Evolutionary conservation across 1,140 invertebrate species (phyloP), one percentile per base, ranked within the genome.

Genomic region (Drosophila biarmipes): DNA sequence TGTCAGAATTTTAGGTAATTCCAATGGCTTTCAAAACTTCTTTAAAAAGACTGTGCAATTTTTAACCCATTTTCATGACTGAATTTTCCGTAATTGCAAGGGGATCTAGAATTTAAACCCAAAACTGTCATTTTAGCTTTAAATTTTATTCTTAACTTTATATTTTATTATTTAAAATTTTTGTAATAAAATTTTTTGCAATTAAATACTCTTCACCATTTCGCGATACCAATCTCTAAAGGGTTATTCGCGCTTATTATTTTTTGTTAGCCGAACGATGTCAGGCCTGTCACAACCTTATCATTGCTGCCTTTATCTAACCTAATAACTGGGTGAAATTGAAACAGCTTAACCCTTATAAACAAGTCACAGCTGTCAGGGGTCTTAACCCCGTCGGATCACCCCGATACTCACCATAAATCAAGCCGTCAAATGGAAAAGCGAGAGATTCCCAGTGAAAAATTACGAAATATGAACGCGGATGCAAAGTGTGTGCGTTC

Each of bases 301-400:
- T 87, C 82, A 82, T 86, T 86, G 81, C 80, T 73, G 71, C 72
- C 69, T 66, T 80, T 71, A 78, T 78, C 81, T 87, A 67, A 82
- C 74, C 84, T 87, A 86, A 86, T 86, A 81, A 86, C 69, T 72
- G 71, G 66, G 71, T 79, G 82, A 82, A 87, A 89, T 86, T 82
- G 82, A 82, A 87, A 86, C 84, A 89, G 82, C 82, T 89, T 89
- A 89, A 89, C 84, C 84, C 84, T 89, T 84, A 76, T 78, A 74
- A 78, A 86, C 81, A 78, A 72, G 56, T 59, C 67, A 49, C 77
- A 85, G 77, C 75, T 84, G 80, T 79, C 80, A 67, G 35, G 24
- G 15, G 59, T 37, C 46, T 27, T 54, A 56, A 63, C 72, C 57
- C 37, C 14, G 10, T 6, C 17, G 35, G 29, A 40, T 72, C 78